Percentiles rank a stretch among this genome's conserved stretches.
These are phyloP conservation scores for Enteromius mattozi DNA, from an alignment of 2,797 vertebrate genomes.

Conservation along the genomic window DNA sequence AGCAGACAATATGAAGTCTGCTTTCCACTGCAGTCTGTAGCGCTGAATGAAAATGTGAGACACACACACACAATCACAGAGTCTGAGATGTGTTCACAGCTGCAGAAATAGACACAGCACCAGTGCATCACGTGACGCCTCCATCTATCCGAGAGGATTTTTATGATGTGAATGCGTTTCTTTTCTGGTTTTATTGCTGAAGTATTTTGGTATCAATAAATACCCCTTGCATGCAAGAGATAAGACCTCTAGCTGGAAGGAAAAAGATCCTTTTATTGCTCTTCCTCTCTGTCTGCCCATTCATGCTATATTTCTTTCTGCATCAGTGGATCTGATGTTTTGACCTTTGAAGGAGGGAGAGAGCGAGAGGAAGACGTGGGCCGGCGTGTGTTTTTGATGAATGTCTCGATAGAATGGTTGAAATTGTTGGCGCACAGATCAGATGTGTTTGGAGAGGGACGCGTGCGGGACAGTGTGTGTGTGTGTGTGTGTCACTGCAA, in stretches of 20 bases:
- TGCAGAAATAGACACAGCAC: conserved; percentile 11
- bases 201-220: conserved; percentile 19
- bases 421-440: conserved; percentile 29
- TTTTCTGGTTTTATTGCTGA: conserved; percentile 3
- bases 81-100: conserved; percentile 32
- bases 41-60: conserved; percentile 9
- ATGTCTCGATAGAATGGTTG: conserved; percentile 23
- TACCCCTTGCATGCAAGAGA: background rate
- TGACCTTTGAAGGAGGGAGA: conserved; percentile 57
- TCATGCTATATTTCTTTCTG: conserved; percentile 32
- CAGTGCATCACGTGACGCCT: background rate
- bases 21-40: conserved; percentile 2
- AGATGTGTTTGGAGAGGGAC: conserved; percentile 8
- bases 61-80: conserved; percentile 18
- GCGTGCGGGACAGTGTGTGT: conserved; percentile 52
- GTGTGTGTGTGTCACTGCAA: conserved; percentile 73
- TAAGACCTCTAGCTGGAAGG: conserved; percentile 2
- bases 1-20: conserved; percentile 26
- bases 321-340: conserved; percentile 64
- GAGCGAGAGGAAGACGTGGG: conserved; percentile 20
- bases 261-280: background rate
- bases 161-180: background rate
- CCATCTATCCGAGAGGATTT: conserved; percentile 13
- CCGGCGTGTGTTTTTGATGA: conserved; percentile 17
- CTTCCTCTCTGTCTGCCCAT: background rate